Evolutionary conservation across 1,140 invertebrate genomes (phyloP).

Genomic region (Brachystomella parvula): DNA sequence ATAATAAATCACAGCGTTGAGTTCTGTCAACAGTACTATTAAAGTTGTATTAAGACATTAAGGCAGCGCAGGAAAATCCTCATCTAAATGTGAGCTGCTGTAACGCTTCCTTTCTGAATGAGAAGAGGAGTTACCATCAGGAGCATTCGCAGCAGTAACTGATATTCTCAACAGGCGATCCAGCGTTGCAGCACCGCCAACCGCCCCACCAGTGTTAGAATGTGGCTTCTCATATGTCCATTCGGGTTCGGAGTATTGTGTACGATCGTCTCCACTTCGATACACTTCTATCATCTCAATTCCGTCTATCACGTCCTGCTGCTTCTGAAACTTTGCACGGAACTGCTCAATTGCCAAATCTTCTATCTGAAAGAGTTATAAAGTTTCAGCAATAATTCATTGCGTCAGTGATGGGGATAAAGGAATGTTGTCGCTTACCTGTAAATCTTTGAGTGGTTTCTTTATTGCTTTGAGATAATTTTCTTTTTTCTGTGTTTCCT

Average conservation of each 20-base stretch:
- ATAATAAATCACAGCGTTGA: too few relatives aligned
- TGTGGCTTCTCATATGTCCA: background rate
- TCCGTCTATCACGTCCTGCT: background rate
- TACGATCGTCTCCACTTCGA: background rate
- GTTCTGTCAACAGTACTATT: too few relatives aligned
- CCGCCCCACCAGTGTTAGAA: too few relatives aligned
- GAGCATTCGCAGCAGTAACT: too few relatives aligned
- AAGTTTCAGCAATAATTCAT: too few relatives aligned
- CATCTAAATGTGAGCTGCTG: too few relatives aligned
- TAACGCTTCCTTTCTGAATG: too few relatives aligned
- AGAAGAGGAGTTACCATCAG: too few relatives aligned
- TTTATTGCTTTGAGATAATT: background rate
- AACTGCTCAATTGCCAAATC: background rate
- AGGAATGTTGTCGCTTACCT: background rate
- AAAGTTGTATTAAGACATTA: too few relatives aligned
- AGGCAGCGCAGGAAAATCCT: too few relatives aligned
- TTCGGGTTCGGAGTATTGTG: background rate
- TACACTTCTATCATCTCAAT: background rate
- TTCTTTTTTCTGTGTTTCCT: background rate
- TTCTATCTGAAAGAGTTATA: background rate
- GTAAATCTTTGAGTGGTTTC: background rate
- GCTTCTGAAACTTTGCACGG: background rate
- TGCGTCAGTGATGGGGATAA: background rate
- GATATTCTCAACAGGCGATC: too few relatives aligned
- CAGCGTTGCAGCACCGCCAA: too few relatives aligned